Evolutionary conservation across 2,113 vertebrate genomes (phyloP).

Genomic region (Nycticryphes semicollaris): DNA sequence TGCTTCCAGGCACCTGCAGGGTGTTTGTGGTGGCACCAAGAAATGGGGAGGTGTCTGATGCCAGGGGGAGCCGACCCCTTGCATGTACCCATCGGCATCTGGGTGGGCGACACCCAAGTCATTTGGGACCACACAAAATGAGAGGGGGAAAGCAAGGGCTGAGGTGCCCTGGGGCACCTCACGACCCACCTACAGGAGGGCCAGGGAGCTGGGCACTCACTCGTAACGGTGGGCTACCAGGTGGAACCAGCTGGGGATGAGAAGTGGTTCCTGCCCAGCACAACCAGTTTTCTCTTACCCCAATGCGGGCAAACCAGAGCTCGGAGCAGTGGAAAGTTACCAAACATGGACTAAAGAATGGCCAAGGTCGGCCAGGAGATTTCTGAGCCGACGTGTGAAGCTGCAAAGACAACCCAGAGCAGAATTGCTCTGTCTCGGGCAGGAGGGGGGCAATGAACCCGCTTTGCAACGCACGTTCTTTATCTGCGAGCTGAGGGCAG

Average conservation of each 20-base stretch:
- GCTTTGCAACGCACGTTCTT: fast-evolving
- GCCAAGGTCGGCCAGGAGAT: slow-evolving; percentile 59
- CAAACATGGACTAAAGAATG: slow-evolving; percentile 11
- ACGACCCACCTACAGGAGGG: fast-evolving
- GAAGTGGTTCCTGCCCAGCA: slow-evolving; percentile 59
- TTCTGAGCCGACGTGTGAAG: not conserved
- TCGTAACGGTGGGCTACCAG: not conserved
- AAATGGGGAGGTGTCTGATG: not conserved
- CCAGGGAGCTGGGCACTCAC: not conserved
- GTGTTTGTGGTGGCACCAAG: not conserved
- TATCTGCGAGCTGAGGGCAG: fast-evolving
- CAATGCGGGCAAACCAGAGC: not conserved
- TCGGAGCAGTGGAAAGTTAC: slow-evolving; percentile 63
- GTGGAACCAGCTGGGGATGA: slow-evolving; percentile 24
- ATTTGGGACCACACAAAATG: not conserved
- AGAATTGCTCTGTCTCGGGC: not conserved
- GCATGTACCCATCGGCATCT: not conserved
- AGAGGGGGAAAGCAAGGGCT: not conserved
- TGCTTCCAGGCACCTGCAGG: not conserved
- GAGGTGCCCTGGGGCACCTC: not conserved
- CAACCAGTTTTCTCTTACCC: slow-evolving; percentile 64
- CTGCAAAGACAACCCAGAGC: slow-evolving; percentile 28
- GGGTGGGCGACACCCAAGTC: not conserved
- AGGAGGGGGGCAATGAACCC: not conserved
- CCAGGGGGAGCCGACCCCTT: not conserved